Conservation (phyloP, 2,797 vertebrate species). For the Hoplostethus atlanticus region DNA sequence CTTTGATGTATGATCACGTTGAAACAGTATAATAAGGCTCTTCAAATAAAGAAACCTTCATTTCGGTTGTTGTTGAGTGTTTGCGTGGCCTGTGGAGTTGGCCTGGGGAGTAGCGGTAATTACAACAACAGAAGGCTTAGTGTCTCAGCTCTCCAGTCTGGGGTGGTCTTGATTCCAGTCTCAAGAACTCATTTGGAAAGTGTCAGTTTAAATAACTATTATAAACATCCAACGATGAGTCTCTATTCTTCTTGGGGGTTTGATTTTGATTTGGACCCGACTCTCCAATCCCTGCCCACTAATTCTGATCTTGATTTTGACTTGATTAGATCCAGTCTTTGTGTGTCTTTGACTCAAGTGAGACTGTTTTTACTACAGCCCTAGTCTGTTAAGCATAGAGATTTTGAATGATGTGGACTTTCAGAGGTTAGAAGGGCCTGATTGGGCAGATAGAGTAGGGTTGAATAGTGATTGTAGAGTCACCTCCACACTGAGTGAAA, state of each 20-base stretch:
- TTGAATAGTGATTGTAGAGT: neutral
- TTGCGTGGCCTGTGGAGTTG: neutral
- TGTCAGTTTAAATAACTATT: neutral
- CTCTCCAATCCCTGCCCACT: neutral
- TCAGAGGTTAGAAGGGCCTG: neutral
- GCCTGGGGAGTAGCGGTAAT: neutral
- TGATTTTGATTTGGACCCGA: conserved; percentile 2
- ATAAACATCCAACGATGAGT: neutral
- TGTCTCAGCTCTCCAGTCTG: neutral
- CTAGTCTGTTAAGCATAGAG: conserved; percentile 20
- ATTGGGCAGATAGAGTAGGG: neutral
- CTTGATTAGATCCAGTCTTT: conserved; percentile 5
- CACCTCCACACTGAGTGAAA: conserved; percentile 7
- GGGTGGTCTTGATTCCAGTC: neutral
- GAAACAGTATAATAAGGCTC: neutral
- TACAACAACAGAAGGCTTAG: neutral
- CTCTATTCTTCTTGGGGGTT: neutral
- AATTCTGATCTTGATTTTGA: conserved; percentile 1
- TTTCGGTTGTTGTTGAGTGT: neutral
- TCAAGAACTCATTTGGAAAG: neutral
- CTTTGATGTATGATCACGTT: neutral
- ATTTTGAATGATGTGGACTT: too few relatives aligned
- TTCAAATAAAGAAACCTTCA: neutral
- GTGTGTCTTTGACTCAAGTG: conserved; percentile 12
- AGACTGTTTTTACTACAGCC: conserved; percentile 24